Base-by-base conservation (phyloP, 2,888 invertebrate genomes). In the Stenchaetothrips biformis region DNA sequence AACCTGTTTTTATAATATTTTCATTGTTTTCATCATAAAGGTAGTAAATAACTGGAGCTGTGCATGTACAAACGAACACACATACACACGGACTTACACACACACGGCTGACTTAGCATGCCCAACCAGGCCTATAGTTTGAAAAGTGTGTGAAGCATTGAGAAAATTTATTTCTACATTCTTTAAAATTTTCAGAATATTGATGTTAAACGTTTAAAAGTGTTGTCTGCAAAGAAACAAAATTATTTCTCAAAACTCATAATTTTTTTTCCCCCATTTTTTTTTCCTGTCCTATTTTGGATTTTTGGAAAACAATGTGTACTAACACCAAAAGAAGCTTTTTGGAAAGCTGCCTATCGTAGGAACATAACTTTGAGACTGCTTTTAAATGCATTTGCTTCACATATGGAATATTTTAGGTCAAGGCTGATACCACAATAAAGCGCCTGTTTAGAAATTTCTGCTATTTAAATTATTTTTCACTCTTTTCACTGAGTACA, bases 401-500 rank as follows among this genome's bases (percentile, higher is more conserved):
- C 25, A 74, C 67, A 25, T 21, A 25, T 25, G 25, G 67, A 74
- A 74, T 74, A 25, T 74, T 74, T 74, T 74, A 74, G 67, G 37
- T 37, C 37, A 37, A 37, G 37, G 67, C 25, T 74, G 67, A 74
- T 11, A 74, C 25, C 11, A 25, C 11, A 25, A 25, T 21, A 74
- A 74, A 25, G 16, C 25, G 25, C 25, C 67, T 21, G 67, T 74
- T n/a, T 25, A 25, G 25, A 25, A 25, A 11, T 25, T 74, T 74
- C 67, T 74, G 67, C 67, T 74, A 74, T 9, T 25, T 25, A 74
- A 74, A 74, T 74, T 74, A 74, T 74, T 74, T 74, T 74, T 74
- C 67, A 25, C 67, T 74, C 25, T 25, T 74, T 74, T 74, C 67
- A 74, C 67, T 74, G 67, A 74, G 67, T 74, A 25, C 67, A 74